Percentiles rank a stretch among this genome's conserved stretches.
Evolutionary conservation across 2,888 invertebrate genomes (phyloP).

Genomic region (Patella ulyssiponensis): DNA sequence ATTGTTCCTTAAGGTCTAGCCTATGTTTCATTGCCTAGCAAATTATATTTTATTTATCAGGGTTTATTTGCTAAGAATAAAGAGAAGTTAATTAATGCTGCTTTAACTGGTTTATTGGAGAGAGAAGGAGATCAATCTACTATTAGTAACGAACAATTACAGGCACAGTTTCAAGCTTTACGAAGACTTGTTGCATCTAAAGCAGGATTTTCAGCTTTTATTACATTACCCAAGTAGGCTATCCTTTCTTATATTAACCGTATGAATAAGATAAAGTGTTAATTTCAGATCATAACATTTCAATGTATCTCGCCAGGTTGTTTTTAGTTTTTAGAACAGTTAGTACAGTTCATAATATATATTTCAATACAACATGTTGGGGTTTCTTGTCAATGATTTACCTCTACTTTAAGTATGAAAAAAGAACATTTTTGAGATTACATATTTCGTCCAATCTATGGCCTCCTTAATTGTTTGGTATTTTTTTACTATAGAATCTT

Average conservation of each 20-base stretch:
- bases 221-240: constrained; percentile 84
- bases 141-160: constrained; percentile 79
- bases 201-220: constrained; percentile 97
- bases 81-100: constrained; percentile 93
- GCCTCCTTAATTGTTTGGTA: too few species aligned
- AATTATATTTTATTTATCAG: constrained; percentile 75
- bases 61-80: constrained; percentile 97
- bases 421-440: too few species aligned
- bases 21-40: too few species aligned
- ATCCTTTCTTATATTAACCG: not conserved
- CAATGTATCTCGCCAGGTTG: too few species aligned
- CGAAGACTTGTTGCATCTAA: constrained; percentile 95
- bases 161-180: constrained; percentile 95
- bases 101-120: constrained; percentile 87
- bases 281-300: not conserved
- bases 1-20: too few species aligned
- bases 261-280: not conserved
- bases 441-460: too few species aligned
- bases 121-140: constrained; percentile 75
- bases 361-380: too few species aligned
- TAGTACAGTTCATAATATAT: too few species aligned
- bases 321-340: not conserved
- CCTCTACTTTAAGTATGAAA: too few species aligned
- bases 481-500: too few species aligned
- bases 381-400: too few species aligned